These are phyloP conservation scores for Lasiurus cinereus DNA, from an alignment of 2,113 vertebrate species.

Conservation along the genomic window DNA sequence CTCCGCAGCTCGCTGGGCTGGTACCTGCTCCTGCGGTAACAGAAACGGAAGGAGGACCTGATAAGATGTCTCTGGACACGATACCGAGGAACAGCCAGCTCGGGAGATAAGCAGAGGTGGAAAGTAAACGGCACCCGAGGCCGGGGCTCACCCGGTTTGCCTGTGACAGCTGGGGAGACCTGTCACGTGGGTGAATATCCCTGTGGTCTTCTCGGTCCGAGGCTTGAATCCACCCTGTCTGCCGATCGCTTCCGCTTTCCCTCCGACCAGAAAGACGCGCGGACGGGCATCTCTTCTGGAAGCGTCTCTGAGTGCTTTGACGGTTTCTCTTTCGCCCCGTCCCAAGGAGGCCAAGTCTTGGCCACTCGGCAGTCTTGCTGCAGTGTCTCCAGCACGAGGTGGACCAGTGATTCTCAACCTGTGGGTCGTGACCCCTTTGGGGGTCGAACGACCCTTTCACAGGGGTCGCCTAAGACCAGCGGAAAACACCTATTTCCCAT, in stretches of 20 bases:
- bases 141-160: not conserved
- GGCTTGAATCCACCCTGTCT: not conserved
- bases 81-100: not conserved
- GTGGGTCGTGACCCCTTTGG: too few relatives aligned
- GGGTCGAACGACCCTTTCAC: too few relatives aligned
- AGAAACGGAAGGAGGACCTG: constrained; percentile 25
- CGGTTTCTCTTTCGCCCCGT: not conserved
- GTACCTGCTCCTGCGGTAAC: not conserved
- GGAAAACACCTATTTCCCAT: too few relatives aligned
- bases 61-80: constrained; percentile 23
- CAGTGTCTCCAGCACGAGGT: not conserved
- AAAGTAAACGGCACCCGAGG: constrained; percentile 32
- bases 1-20: not conserved
- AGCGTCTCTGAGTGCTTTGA: not conserved
- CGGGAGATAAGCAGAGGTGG: constrained; percentile 8
- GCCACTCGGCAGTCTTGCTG: not conserved
- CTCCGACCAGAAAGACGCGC: constrained; percentile 2
- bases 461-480: too few relatives aligned
- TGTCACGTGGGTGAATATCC: constrained; percentile 16
- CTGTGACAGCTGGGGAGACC: not conserved
- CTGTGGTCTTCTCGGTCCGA: not conserved
- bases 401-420: too few relatives aligned
- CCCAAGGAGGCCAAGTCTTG: not conserved
- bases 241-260: constrained; percentile 36
- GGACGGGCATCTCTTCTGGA: not conserved